phyloP scores from a whole-genome alignment of 2,888 invertebrate species.

The Harpalus rufipes region DNA sequence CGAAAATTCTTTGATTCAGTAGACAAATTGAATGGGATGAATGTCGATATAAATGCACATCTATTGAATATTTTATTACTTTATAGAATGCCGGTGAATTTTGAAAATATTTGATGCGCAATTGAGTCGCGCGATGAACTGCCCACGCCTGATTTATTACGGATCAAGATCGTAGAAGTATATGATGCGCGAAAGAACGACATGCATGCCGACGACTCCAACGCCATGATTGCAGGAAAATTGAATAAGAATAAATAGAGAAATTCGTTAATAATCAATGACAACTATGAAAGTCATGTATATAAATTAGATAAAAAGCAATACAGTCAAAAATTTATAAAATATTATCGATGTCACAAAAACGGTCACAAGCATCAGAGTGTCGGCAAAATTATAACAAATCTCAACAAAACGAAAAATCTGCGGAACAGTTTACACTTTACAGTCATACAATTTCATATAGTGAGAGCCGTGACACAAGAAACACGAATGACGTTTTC shows the following conservation, averaged over 20 bases:
- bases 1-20: conserved; percentile 72
- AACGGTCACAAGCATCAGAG: not conserved
- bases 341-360: conserved; percentile 5
- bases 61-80: conserved; percentile 72
- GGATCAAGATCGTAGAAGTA: conserved; percentile 69
- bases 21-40: conserved; percentile 72
- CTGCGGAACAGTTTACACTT: not conserved
- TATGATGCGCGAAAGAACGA: conserved; percentile 1
- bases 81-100: conserved; percentile 71
- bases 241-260: not conserved
- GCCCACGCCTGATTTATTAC: conserved; percentile 69
- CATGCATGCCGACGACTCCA: not conserved
- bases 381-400: not conserved
- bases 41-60: conserved; percentile 70
- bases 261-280: not conserved
- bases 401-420: not conserved
- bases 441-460: too few relatives aligned
- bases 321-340: not conserved
- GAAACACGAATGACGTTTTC: too few relatives aligned
- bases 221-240: not conserved
- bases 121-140: conserved; percentile 69
- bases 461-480: too few relatives aligned
- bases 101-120: conserved; percentile 71
- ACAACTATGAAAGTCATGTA: not conserved
- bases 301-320: not conserved